Evolutionary conservation across 2,113 vertebrate genomes (phyloP), one percentile per base, ranked within the genome.

Genomic region (Malaclemys terrapin): DNA sequence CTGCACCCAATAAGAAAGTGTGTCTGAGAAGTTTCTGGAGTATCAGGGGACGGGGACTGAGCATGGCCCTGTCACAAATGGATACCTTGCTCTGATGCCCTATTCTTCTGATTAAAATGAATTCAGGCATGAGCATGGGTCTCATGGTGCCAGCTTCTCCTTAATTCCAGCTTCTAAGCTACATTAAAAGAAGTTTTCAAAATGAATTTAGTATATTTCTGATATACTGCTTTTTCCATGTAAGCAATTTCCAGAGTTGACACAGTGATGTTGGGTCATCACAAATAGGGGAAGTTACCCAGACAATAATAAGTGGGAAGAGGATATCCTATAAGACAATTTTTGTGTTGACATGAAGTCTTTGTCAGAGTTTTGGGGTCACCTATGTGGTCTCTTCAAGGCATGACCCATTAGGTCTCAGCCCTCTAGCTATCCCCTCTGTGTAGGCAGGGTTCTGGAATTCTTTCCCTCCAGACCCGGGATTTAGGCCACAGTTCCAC

Each of bases 1-100:
- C 31, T 35, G 14, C 31, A 65, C 13, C 35, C 31, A 65, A 65
- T 13, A 65, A 35, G 29, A 65, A 65, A 65, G 11, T 29, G 29
- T 57, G 25, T 65, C 57, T 35, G 59, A 65, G 59, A 65, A 65
- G 31, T 35, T 65, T 35, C 16, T 65, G 62, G 57, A 6, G 29
- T 65, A 65, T 35, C 62, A 65, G 14, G 35, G 29, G 14, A 65
- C 3, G 11, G 31, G 13, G 31, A 65, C 52, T 0, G 0, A 69
- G 10, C 17, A 11, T 0, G 0, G n/a, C 62, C 80, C 84, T 24
- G 6, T 76, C 27, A 84, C 38, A 20, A 78, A 75, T 45, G 4
- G 52, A 53, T 53, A 53, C 3, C 25, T 62, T 65, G 5, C 17
- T 76, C 8, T 89, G 2, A 54, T 54, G 14, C 1, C 3, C 10